Base-by-base conservation (phyloP, 2,797 vertebrate species). In the Iguana delicatissima region DNA sequence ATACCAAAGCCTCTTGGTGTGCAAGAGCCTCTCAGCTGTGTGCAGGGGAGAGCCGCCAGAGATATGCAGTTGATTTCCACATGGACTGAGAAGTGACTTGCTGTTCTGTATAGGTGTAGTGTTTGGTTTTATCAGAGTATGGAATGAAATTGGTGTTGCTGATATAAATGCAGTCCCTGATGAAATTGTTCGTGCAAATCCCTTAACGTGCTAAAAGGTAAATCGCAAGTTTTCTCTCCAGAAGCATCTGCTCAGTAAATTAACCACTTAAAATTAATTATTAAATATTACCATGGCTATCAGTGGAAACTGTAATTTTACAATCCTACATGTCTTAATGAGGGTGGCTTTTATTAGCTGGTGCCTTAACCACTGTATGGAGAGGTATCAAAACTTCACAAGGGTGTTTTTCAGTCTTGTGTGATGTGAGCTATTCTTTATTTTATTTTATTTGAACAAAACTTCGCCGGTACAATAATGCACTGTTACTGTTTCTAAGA, bases 221-320 rank as follows among this genome's bases (percentile, higher is more conserved):
- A 86, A 2, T 18, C 82, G 89, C 80, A 52, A 6, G 0, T 81
- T 90, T 92, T 91, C 73, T 0, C 55, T 93, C 90, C 46, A 69
- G 38, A 80, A 90, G 29, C 69, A 85, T 84, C 26, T 42, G 52
- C 81, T 87, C 86, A 84, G 74, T 67, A 90, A 77, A 90, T 86
- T 91, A 91, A 86, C 42, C 42, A 86, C 79, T 74, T 55, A 81
- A 81, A 81, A 57, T 86, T 38, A 84, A 76, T 42, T 88, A 88
- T 69, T 89, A 88, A 86, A 29, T 79, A 69, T 92, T 92, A 85
- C 57, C 26, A 46, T 93, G 50, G 14, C 55, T 32, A 73, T 84
- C 82, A 18, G 86, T 59, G 82, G 87, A 93, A 73, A 81, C 89
- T 91, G 74, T 52, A 72, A 62, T 85, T 86, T 94, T 94, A 90